Evolutionary conservation across 1,140 invertebrate genomes (phyloP).

Genomic region (Gonatopus flavifemur): DNA sequence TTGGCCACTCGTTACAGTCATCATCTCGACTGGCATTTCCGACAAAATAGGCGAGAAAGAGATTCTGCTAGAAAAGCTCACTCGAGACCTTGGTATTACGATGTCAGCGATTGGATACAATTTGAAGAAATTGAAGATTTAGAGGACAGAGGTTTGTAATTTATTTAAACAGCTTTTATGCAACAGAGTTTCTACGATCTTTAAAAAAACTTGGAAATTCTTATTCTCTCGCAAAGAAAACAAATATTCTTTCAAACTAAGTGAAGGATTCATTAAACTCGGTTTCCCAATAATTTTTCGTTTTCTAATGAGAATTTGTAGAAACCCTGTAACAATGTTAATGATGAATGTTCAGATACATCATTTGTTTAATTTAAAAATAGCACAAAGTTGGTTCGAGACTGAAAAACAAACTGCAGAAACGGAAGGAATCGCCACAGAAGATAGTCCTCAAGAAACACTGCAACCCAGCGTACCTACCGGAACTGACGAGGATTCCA

Average conservation of each 20-base stretch:
- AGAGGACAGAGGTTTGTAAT: slow-evolving; percentile 76
- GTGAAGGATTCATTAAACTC: too few species aligned
- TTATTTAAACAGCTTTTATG: too few species aligned
- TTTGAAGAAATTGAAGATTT: slow-evolving; percentile 93
- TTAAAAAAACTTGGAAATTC: too few species aligned
- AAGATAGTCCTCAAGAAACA: slow-evolving; percentile 56
- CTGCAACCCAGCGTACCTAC: slow-evolving; percentile 66
- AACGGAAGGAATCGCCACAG: slow-evolving; percentile 52
- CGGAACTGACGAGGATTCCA: slow-evolving; percentile 63
- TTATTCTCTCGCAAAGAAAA: too few species aligned
- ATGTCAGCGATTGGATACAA: slow-evolving; percentile 88
- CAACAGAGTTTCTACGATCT: too few species aligned
- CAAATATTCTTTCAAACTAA: too few species aligned
- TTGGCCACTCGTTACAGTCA: slow-evolving; percentile 86
- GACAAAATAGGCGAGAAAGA: slow-evolving; percentile 86
- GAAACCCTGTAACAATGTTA: too few species aligned
- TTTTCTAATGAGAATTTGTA: too few species aligned
- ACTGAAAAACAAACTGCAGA: slow-evolving; percentile 65
- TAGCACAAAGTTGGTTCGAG: slow-evolving; percentile 89
- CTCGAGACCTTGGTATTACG: slow-evolving; percentile 86
- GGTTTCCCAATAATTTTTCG: too few species aligned
- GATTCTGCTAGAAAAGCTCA: slow-evolving; percentile 81
- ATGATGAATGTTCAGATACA: too few species aligned
- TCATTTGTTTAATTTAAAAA: not conserved
- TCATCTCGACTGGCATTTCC: slow-evolving; percentile 97